phyloP scores from a whole-genome alignment of 2,888 invertebrate genomes.

The Scotopteryx bipunctaria region DNA sequence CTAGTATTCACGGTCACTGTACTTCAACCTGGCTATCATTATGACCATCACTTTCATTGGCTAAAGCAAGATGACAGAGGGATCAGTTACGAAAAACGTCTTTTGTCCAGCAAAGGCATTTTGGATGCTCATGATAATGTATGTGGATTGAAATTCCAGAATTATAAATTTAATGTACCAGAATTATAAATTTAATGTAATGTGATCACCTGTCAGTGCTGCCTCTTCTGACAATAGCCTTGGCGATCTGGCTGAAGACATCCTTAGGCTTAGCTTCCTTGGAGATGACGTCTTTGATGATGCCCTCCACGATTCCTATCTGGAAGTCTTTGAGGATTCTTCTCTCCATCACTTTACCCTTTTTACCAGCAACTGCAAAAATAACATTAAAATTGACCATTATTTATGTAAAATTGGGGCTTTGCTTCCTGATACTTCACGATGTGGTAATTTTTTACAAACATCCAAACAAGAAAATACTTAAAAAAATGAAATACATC shows the following conservation, averaged over 20 bases:
- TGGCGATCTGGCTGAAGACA: slow-evolving; percentile 92
- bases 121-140: too few relatives aligned
- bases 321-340: slow-evolving; percentile 95
- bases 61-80: background rate
- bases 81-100: background rate
- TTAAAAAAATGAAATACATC: too few relatives aligned
- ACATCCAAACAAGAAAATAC: too few relatives aligned
- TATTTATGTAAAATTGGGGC: too few relatives aligned
- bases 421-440: too few relatives aligned
- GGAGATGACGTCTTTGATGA: slow-evolving; percentile 88
- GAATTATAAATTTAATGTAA: too few relatives aligned
- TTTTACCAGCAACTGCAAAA: slow-evolving; percentile 89
- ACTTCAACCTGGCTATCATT: too few relatives aligned
- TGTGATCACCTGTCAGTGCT: slow-evolving; percentile 67
- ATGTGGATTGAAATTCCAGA: too few relatives aligned
- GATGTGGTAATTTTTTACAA: too few relatives aligned
- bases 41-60: background rate
- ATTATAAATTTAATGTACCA: too few relatives aligned
- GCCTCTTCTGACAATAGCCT: slow-evolving; percentile 88
- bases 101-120: too few relatives aligned
- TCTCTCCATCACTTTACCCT: slow-evolving; percentile 93
- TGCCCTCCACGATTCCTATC: slow-evolving; percentile 93
- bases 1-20: too few relatives aligned
- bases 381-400: slow-evolving; percentile 3
- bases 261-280: slow-evolving; percentile 88